These are phyloP conservation scores for Philopotamus ludificatus DNA, from an alignment of 1,140 invertebrate genomes.

Conservation along the genomic window DNA sequence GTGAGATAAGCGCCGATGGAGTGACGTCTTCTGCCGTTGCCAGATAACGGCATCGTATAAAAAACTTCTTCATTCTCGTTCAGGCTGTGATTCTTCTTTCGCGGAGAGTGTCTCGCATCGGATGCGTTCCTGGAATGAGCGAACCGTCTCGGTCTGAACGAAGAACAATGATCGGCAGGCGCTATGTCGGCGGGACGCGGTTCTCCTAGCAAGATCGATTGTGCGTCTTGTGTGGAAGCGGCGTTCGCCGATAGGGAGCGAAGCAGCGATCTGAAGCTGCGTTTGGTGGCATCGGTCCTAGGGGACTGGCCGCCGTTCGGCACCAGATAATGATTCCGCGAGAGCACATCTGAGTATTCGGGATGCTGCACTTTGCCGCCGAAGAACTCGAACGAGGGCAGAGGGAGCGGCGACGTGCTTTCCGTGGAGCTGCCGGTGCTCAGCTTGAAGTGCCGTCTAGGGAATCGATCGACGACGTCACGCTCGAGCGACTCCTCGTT, in stretches of 20 bases:
- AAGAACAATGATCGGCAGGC: conserved; percentile 36
- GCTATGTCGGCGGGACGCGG: conserved; percentile 48
- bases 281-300: conserved; percentile 47
- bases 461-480: not conserved
- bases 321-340: conserved; percentile 45
- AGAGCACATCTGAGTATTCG: conserved; percentile 44
- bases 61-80: conserved; percentile 47
- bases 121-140: conserved; percentile 31
- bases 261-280: conserved; percentile 55
- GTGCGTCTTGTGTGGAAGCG: conserved; percentile 49
- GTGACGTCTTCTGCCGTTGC: conserved; percentile 50
- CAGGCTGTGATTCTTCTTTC: conserved; percentile 21
- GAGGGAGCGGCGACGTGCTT: conserved; percentile 43
- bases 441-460: not conserved
- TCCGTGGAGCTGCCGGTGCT: conserved; percentile 10
- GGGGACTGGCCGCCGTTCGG: conserved; percentile 48
- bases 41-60: conserved; percentile 51
- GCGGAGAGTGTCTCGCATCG: conserved; percentile 20
- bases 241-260: conserved; percentile 55
- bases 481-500: conserved; percentile 43
- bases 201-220: conserved; percentile 53
- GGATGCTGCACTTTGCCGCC: conserved; percentile 44
- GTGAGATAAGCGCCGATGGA: conserved; percentile 56
- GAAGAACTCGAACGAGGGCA: conserved; percentile 43
- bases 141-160: conserved; percentile 26